Conservation (phyloP, 37 sponge, comb jelly and placozoan genomes). For the Agelas oroides region DNA sequence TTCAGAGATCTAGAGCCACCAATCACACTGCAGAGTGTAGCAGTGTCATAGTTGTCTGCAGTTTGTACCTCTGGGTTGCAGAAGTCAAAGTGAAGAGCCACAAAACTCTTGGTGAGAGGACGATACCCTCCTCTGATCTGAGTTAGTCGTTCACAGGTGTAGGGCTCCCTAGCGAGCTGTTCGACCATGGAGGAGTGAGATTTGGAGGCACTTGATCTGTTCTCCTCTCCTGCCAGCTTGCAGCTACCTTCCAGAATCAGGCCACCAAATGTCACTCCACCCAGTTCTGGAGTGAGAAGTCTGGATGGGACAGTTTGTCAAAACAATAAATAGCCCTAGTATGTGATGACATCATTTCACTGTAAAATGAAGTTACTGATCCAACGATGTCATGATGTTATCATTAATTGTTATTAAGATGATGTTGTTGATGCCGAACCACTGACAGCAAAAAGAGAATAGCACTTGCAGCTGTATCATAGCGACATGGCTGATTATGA, state of each 20-base stretch:
- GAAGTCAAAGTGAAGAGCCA: conserved; percentile 62
- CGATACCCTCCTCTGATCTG: conserved; percentile 47
- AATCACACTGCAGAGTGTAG: no score
- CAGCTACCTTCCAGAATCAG: conserved; percentile 41
- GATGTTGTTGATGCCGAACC: no score
- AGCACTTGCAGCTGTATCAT: no score
- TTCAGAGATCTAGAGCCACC: no score
- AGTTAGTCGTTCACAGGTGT: conserved; percentile 65
- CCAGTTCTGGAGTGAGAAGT: conserved; percentile 6
- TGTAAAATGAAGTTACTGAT: no score
- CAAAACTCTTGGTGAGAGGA: conserved; percentile 12
- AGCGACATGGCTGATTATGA: no score
- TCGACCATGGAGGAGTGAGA: not conserved
- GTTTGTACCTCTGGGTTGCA: conserved; percentile 57
- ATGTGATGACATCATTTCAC: no score
- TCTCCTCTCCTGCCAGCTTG: conserved; percentile 1
- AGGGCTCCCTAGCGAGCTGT: conserved; percentile 42
- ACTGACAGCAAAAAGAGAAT: no score
- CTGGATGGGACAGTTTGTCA: not conserved
- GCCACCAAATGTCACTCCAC: conserved; percentile 18
- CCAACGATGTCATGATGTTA: no score
- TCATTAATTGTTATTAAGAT: no score
- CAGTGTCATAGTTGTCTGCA: no score
- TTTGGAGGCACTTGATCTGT: not conserved
- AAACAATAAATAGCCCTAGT: not conserved